A percentile compares a stretch with the other conserved stretches of the same genome.
phyloP scores from a whole-genome alignment of 2,113 vertebrate genomes.

The Blennius ocellaris region DNA sequence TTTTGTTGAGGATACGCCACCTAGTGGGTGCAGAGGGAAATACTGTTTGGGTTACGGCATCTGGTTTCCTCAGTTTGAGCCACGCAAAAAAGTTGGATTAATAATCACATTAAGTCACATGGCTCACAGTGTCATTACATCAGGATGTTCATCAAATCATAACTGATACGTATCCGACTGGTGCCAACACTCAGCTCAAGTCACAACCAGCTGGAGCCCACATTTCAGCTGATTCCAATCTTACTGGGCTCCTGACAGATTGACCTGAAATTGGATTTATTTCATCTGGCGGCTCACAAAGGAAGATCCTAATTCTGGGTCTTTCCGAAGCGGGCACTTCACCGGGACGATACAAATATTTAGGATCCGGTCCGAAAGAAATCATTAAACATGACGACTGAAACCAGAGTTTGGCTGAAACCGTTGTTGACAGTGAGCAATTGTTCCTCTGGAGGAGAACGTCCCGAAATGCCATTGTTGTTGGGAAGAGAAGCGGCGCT shows the following conservation, averaged over 20 bases:
- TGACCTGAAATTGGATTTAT: background rate
- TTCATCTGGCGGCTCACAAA: slow-evolving; percentile 5
- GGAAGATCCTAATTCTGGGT: background rate
- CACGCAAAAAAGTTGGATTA: too few relatives aligned
- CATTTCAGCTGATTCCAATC: background rate
- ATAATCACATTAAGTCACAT: too few relatives aligned
- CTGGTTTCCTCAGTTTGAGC: too few relatives aligned
- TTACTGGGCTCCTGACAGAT: slow-evolving; percentile 2
- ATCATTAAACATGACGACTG: slow-evolving; percentile 48
- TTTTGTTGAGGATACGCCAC: too few relatives aligned
- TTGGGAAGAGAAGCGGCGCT: slow-evolving; percentile 33
- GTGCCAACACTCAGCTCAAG: too few relatives aligned
- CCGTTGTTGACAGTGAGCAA: slow-evolving; percentile 46
- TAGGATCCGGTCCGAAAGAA: slow-evolving; percentile 39
- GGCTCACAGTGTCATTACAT: too few relatives aligned
- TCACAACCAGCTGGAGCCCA: background rate
- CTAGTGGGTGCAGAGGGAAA: too few relatives aligned
- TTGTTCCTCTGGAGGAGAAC: slow-evolving; percentile 48
- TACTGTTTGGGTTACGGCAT: too few relatives aligned
- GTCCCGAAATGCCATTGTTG: slow-evolving; percentile 61
- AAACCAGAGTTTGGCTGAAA: slow-evolving; percentile 26
- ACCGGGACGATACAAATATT: slow-evolving; percentile 17
- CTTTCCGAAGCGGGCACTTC: slow-evolving; percentile 6
- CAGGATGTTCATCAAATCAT: too few relatives aligned
- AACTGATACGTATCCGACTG: too few relatives aligned